Evolutionary conservation across 2,888 invertebrate genomes (phyloP).

Genomic region (Hololepta plana): DNA sequence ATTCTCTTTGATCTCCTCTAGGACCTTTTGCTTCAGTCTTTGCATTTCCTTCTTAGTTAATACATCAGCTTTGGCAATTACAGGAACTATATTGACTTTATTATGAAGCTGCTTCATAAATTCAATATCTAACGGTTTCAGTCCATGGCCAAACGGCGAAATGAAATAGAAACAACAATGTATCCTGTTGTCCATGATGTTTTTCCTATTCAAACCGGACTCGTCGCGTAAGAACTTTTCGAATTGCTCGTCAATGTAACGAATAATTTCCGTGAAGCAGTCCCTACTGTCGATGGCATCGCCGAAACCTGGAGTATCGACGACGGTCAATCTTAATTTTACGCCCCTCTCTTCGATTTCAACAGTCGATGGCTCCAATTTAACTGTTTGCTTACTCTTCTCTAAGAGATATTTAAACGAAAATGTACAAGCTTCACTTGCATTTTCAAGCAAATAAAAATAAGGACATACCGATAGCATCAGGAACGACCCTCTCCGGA

Average conservation of each 20-base stretch:
- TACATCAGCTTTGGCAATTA: constrained; percentile 94
- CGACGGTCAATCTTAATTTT: constrained; percentile 79
- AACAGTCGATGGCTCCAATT: constrained; percentile 85
- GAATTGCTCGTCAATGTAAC: constrained; percentile 96
- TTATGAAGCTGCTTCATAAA: constrained; percentile 94
- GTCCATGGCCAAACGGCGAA: constrained; percentile 88
- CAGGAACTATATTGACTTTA: constrained; percentile 91
- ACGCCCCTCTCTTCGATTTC: constrained; percentile 95
- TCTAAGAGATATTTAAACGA: constrained; percentile 32
- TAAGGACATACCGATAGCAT: constrained; percentile 55
- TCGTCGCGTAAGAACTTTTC: constrained; percentile 82
- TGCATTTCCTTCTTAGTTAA: constrained; percentile 83
- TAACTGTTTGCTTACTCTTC: constrained; percentile 81
- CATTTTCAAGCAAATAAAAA: not conserved
- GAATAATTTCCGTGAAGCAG: constrained; percentile 85
- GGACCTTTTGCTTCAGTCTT: constrained; percentile 67
- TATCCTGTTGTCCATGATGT: constrained; percentile 92
- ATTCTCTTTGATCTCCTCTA: constrained; percentile 81
- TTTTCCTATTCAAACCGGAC: constrained; percentile 87
- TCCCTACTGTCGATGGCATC: constrained; percentile 90
- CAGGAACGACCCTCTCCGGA: constrained; percentile 77
- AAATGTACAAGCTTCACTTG: not conserved
- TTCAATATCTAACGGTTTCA: constrained; percentile 86
- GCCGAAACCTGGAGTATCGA: constrained; percentile 92
- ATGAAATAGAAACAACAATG: constrained; percentile 98